These are phyloP conservation scores for Erebia epiphron DNA, from an alignment of 2,888 invertebrate species.

Conservation along the genomic window DNA sequence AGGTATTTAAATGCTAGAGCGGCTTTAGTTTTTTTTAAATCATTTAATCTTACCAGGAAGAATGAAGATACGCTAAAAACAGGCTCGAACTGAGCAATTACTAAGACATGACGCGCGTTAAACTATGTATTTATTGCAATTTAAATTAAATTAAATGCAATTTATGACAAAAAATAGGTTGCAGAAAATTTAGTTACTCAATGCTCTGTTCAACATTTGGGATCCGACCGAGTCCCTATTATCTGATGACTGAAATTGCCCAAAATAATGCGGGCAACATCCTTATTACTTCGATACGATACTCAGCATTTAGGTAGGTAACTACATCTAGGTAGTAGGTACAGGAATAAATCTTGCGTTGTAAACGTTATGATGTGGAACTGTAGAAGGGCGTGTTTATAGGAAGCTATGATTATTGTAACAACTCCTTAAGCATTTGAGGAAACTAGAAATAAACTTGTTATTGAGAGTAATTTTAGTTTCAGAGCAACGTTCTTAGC, in stretches of 20 bases:
- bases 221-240: too few species aligned
- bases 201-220: too few species aligned
- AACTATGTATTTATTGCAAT: not conserved
- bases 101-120: not conserved
- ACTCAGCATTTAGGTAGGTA: too few species aligned
- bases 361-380: not conserved
- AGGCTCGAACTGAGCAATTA: not conserved
- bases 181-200: too few species aligned
- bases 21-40: slow-evolving; percentile 23
- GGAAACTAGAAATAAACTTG: not conserved
- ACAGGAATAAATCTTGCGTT: not conserved
- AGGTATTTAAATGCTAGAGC: slow-evolving; percentile 27
- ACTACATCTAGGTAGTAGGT: not conserved
- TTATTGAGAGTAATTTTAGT: not conserved
- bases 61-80: slow-evolving; percentile 12
- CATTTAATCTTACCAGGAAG: not conserved
- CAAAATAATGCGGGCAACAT: not conserved
- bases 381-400: slow-evolving; percentile 2
- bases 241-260: not conserved
- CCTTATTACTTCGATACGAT: not conserved
- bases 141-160: too few species aligned
- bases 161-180: not conserved
- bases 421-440: not conserved
- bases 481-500: not conserved
- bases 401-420: slow-evolving; percentile 3